Percentiles rank a stretch among this genome's conserved stretches.
Evolutionary conservation across 2,797 vertebrate species (phyloP).

Genomic region (Pantherophis vulpinus): DNA sequence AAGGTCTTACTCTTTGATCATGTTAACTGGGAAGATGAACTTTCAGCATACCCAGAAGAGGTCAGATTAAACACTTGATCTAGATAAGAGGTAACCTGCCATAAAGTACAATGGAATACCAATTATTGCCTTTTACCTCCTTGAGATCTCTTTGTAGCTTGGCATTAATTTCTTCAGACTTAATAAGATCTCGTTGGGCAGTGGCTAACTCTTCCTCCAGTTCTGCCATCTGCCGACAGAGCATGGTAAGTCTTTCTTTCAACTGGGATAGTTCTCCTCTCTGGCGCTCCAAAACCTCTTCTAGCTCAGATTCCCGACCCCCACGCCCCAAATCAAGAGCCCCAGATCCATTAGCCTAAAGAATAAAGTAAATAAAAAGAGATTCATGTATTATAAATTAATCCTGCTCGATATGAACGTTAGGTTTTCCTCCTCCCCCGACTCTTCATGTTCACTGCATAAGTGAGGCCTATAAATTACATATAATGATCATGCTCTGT

Average conservation of each 20-base stretch:
- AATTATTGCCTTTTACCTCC: constrained; percentile 74
- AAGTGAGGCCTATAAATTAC: not conserved
- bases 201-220: constrained; percentile 89
- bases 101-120: not conserved
- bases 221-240: constrained; percentile 91
- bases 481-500: not conserved
- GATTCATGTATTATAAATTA: not conserved
- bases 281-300: constrained; percentile 84
- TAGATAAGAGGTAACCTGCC: not conserved
- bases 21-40: not conserved
- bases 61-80: not conserved
- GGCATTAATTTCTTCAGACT: constrained; percentile 87
- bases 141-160: constrained; percentile 90
- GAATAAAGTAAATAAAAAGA: not conserved
- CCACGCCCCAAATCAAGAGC: constrained; percentile 75
- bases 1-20: not conserved
- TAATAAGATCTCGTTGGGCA: constrained; percentile 84
- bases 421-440: not conserved
- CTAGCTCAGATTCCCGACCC: constrained; percentile 64
- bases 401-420: not conserved
- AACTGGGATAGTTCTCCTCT: constrained; percentile 85
- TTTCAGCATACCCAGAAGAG: not conserved
- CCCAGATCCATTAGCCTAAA: constrained; percentile 66
- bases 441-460: not conserved
- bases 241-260: constrained; percentile 84